Base-by-base conservation (phyloP, 2,113 vertebrate genomes). In the Polypterus bichir region DNA sequence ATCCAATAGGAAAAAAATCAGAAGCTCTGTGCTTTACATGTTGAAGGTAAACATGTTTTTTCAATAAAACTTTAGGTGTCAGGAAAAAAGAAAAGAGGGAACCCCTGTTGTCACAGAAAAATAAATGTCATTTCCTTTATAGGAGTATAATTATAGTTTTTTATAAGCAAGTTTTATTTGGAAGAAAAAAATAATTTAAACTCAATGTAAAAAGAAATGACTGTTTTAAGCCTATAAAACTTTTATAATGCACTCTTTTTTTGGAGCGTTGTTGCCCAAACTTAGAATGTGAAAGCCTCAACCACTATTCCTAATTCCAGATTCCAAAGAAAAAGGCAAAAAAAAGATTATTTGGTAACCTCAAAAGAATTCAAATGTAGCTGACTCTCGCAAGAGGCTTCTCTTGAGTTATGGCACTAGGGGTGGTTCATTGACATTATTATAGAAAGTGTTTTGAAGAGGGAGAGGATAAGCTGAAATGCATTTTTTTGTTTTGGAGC, bases 271-370 rank as follows among this genome's bases (percentile, higher is more conserved):
- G 27, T 58, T 51, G 52, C 44, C 65, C 51, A 66, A 59, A 66
- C 56, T 62, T 59, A 66, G 60, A 44, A 49, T 62, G 54, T 52
- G n/a, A 59, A 2, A 11, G 53, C 60, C 49, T 59, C 48, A 62
- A 61, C 45, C 57, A 59, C 46, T 9, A 66, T 66, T 62, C 47
- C 56, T 66, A 66, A 66, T 66, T 66, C 62, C 49, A 62, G 65
- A 48, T 62, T 62, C 7, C 3, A n/a, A 47, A 10, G 6, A n/a
- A 65, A 47, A 10, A 46, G 57, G 60, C 9, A 60, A 46, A 60
- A 48, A 27, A 57, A 47, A 51, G 11, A 47, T 54, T 57, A 59
- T 62, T 7, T 52, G 7, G 10, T 49, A 56, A 62, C 54, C n/a
- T 48, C 58, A 3, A 46, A 59, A 59, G 56, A 62, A 55, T 58